Percentiles rank a stretch among this genome's conserved stretches.
phyloP scores from a whole-genome alignment of 1,140 invertebrate genomes.

The Idris sp. region DNA sequence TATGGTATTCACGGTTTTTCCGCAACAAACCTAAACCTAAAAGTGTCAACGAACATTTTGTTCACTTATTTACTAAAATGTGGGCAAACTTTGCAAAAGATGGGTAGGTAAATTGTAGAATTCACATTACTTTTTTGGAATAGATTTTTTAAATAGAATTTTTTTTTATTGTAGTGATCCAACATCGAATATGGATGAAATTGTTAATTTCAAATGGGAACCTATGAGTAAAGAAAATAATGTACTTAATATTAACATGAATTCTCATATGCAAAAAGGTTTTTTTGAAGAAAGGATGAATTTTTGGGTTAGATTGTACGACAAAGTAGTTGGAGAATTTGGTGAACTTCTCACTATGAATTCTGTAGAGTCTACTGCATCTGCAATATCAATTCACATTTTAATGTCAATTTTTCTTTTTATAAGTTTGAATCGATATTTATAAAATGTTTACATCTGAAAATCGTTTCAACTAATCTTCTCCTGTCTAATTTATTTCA shows the following conservation, averaged over 20 bases:
- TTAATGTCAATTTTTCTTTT: no score
- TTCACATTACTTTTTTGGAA: no score
- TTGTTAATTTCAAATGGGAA: conserved; percentile 33
- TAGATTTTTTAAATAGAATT: not conserved
- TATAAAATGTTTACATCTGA: no score
- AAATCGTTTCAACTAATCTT: no score
- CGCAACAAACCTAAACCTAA: conserved; percentile 5
- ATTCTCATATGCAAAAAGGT: conserved; percentile 26
- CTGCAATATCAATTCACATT: no score
- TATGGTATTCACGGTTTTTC: conserved; percentile 36
- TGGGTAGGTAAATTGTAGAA: conserved; percentile 19
- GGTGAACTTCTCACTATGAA: conserved; percentile 14
- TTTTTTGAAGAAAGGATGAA: conserved; percentile 46
- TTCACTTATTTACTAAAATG: conserved; percentile 32
- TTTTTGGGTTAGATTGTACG: conserved; percentile 41
- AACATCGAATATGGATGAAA: conserved; percentile 16
- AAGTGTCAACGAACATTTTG: conserved; percentile 4
- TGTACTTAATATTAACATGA: conserved; percentile 26
- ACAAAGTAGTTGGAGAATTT: conserved; percentile 34
- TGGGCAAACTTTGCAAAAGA: conserved; percentile 55
- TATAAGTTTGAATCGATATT: no score
- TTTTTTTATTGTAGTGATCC: conserved; percentile 19
- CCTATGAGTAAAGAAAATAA: conserved; percentile 47
- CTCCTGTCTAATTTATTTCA: no score
- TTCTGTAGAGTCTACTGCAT: not conserved